These are phyloP conservation scores for Nomada lathburiana DNA, from an alignment of 2,888 invertebrate genomes.

Conservation along the genomic window DNA sequence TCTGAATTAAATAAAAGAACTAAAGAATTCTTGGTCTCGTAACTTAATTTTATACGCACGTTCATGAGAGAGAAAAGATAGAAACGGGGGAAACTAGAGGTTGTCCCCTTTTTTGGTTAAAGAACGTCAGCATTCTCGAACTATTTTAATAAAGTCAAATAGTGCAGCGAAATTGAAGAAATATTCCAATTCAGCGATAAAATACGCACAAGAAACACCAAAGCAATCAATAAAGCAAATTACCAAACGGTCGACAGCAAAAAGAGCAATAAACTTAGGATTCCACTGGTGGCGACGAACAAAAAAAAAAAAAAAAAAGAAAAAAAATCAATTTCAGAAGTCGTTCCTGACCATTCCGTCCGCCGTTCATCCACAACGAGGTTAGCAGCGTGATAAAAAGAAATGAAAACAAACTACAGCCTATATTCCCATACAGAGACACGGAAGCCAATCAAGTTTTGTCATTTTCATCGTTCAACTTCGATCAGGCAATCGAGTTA, in stretches of 20 bases:
- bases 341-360: slow-evolving; percentile 10
- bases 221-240: background rate
- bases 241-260: background rate
- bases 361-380: background rate
- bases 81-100: no score
- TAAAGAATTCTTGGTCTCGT: no score
- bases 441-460: slow-evolving; percentile 27
- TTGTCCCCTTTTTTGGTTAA: no score
- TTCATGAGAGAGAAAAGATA: no score
- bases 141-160: no score
- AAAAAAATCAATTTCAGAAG: slow-evolving; percentile 27
- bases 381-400: background rate
- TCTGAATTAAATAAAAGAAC: no score
- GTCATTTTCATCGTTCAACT: slow-evolving; percentile 22
- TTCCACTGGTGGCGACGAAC: background rate
- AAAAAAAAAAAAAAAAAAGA: no score
- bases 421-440: slow-evolving; percentile 12
- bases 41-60: no score
- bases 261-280: background rate
- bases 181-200: no score
- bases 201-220: background rate
- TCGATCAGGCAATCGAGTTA: slow-evolving; percentile 29
- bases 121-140: no score
- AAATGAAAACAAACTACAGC: background rate
- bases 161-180: no score